phyloP scores from a whole-genome alignment of 1,140 invertebrate species.

The Musca domestica region DNA sequence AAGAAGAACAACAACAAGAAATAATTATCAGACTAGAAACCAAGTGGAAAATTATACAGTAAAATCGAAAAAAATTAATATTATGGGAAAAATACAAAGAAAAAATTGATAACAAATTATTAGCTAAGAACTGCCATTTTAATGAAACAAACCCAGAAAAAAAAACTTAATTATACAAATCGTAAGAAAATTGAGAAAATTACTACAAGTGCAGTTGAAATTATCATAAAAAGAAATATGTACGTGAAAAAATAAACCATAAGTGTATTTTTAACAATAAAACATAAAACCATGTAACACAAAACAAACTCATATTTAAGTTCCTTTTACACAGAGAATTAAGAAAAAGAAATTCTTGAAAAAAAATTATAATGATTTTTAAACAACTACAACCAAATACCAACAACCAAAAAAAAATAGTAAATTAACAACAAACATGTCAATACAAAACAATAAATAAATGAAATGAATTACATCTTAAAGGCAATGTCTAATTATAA shows the following conservation, averaged over 20 bases:
- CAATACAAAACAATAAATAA: slow-evolving; percentile 3
- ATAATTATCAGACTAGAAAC: not conserved
- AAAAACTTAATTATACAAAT: not conserved
- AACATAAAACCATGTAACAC: not conserved
- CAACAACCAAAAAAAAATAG: not conserved
- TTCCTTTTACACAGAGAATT: slow-evolving; percentile 13
- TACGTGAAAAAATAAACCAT: not conserved
- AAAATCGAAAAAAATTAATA: not conserved
- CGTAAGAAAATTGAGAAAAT: not conserved
- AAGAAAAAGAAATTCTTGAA: no score
- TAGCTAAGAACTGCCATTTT: slow-evolving; percentile 21
- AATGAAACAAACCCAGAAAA: slow-evolving; percentile 1
- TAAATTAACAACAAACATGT: not conserved
- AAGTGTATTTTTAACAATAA: slow-evolving; percentile 1
- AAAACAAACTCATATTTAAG: slow-evolving; percentile 16
- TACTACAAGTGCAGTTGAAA: not conserved
- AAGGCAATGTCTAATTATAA: not conserved
- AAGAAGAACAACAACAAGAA: no score
- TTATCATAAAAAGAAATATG: not conserved
- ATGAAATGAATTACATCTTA: not conserved
- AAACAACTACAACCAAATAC: not conserved
- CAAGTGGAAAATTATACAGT: slow-evolving; percentile 12
- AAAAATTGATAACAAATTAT: not conserved
- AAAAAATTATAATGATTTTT: slow-evolving; percentile 1
- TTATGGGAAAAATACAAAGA: not conserved